Conservation (phyloP, 2,888 invertebrate genomes). For the Drosophila cognata region DNA sequence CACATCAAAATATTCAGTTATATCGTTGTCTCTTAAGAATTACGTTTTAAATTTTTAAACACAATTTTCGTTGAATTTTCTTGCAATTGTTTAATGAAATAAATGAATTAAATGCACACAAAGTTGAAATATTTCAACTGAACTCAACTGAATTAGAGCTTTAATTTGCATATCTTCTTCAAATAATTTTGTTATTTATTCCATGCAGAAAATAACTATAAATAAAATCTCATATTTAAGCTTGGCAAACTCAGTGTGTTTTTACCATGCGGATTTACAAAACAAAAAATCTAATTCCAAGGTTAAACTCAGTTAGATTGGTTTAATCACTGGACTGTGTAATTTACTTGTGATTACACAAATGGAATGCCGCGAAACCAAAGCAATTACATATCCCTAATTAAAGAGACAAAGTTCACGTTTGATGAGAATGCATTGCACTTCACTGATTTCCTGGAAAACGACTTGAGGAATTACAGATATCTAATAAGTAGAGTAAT, state of each 20-base stretch:
- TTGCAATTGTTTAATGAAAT: neutral
- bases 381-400: constrained; percentile 29
- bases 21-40: neutral
- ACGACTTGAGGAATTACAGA: constrained; percentile 2
- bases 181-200: neutral
- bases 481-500: constrained; percentile 6
- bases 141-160: neutral
- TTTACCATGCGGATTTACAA: neutral
- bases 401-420: constrained; percentile 21
- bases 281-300: neutral
- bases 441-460: constrained; percentile 13
- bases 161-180: neutral
- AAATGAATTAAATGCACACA: neutral
- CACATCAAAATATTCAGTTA: neutral
- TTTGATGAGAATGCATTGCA: constrained; percentile 20
- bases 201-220: neutral
- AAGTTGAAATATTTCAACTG: neutral
- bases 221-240: neutral
- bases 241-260: neutral
- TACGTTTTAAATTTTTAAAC: neutral
- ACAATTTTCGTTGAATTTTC: neutral
- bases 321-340: constrained; percentile 33
- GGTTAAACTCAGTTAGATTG: constrained; percentile 6
- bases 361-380: constrained; percentile 8
- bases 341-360: constrained; percentile 44